These are phyloP conservation scores for Bufo gargarizans DNA, from an alignment of 2,113 vertebrate genomes.

Conservation along the genomic window DNA sequence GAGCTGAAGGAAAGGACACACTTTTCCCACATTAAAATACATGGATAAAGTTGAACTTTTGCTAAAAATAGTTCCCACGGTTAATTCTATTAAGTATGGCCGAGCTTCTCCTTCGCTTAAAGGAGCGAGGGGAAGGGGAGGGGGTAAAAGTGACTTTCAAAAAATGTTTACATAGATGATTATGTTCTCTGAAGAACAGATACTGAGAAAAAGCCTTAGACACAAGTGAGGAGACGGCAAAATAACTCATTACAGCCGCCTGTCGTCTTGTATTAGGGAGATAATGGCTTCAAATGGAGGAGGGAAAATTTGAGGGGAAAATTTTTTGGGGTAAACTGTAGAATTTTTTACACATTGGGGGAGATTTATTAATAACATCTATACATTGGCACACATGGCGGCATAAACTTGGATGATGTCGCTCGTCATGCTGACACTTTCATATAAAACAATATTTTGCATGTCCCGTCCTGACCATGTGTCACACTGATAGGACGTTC, in stretches of 20 bases:
- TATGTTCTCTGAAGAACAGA: slow-evolving; percentile 33
- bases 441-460: too few relatives aligned
- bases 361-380: too few relatives aligned
- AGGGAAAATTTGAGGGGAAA: too few relatives aligned
- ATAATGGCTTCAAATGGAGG: background rate
- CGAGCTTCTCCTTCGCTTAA: slow-evolving; percentile 67
- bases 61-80: slow-evolving; percentile 95
- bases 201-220: slow-evolving; percentile 13
- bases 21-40: slow-evolving; percentile 99
- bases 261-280: background rate
- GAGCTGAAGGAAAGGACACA: slow-evolving; percentile 94
- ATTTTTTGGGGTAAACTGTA: too few relatives aligned
- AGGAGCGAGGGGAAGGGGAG: slow-evolving; percentile 60
- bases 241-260: too few relatives aligned
- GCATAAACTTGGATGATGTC: too few relatives aligned
- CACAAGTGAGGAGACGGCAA: background rate
- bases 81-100: slow-evolving; percentile 86
- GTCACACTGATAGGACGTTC: too few relatives aligned
- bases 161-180: slow-evolving; percentile 57
- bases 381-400: too few relatives aligned
- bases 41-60: slow-evolving; percentile 93
- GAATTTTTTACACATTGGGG: too few relatives aligned
- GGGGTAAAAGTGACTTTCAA: slow-evolving; percentile 66
- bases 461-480: too few relatives aligned
- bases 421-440: too few relatives aligned